Conservation (phyloP, 2,113 vertebrate species). For the Dicaeum eximium region DNA sequence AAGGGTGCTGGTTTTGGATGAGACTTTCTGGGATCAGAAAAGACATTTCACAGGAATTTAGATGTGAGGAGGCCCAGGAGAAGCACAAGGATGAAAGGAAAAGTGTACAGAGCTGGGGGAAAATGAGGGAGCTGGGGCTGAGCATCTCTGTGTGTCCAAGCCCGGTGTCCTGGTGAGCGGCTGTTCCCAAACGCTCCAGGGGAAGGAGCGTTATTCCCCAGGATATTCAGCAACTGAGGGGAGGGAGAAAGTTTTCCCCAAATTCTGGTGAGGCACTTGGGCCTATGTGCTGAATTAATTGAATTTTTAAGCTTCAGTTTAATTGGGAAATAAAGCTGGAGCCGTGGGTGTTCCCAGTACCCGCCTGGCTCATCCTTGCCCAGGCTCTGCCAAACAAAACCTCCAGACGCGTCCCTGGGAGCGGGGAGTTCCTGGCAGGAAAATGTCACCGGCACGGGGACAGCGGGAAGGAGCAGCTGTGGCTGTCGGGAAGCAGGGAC, state of each 20-base stretch:
- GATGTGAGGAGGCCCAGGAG: rapidly evolving
- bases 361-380: background rate
- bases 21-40: background rate
- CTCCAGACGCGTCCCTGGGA: background rate
- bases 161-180: rapidly evolving
- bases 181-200: background rate
- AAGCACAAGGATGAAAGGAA: background rate
- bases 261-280: background rate
- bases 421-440: background rate
- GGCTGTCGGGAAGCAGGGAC: rapidly evolving
- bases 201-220: rapidly evolving
- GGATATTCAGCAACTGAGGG: background rate
- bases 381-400: background rate
- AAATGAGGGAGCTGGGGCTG: background rate
- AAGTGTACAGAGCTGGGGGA: background rate
- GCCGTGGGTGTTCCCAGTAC: background rate
- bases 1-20: background rate
- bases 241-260: background rate
- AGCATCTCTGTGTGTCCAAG: background rate
- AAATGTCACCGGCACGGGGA: background rate
- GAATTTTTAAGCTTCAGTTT: background rate
- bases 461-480: background rate
- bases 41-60: rapidly evolving
- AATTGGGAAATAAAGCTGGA: background rate
- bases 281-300: background rate